Evolutionary conservation across 2,888 invertebrate genomes (phyloP).

Genomic region (Ptilodon capucinus): DNA sequence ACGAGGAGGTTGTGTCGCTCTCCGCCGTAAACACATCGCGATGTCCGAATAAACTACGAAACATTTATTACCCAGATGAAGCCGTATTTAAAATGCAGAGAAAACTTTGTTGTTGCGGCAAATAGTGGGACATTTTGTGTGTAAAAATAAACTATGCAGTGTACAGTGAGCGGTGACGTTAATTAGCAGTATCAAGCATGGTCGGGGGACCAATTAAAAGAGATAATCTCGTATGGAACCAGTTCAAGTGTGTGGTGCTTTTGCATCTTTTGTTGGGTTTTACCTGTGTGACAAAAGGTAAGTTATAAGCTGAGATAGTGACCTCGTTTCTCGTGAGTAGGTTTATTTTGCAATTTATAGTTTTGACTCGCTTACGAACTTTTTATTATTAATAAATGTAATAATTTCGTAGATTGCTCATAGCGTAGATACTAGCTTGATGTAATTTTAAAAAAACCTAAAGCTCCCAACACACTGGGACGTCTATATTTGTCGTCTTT

Average conservation of each 20-base stretch:
- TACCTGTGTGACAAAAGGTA: slow-evolving; percentile 59
- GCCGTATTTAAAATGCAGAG: slow-evolving; percentile 18
- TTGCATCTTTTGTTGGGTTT: slow-evolving; percentile 68
- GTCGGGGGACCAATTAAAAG: slow-evolving; percentile 68
- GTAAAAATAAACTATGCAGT: slow-evolving; percentile 42
- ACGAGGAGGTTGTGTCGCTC: slow-evolving; percentile 69
- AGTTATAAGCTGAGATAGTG: slow-evolving; percentile 27
- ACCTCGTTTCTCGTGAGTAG: neutral
- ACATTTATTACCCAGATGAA: slow-evolving; percentile 32
- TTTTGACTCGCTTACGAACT: too few relatives aligned
- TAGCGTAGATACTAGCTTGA: too few relatives aligned
- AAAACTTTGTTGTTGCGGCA: slow-evolving; percentile 11
- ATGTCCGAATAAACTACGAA: slow-evolving; percentile 57
- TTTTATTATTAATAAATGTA: too few relatives aligned
- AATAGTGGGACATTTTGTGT: slow-evolving; percentile 16
- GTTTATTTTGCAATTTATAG: slow-evolving; percentile 11
- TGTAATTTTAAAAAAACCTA: too few relatives aligned
- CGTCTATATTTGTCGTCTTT: too few relatives aligned
- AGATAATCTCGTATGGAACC: slow-evolving; percentile 70
- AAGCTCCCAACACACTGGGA: too few relatives aligned
- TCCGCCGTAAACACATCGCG: slow-evolving; percentile 60
- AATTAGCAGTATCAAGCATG: slow-evolving; percentile 73
- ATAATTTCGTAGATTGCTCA: too few relatives aligned
- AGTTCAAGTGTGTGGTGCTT: slow-evolving; percentile 66
- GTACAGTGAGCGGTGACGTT: slow-evolving; percentile 55